Base-by-base conservation (phyloP, 2,888 invertebrate species). In the Corbicula japonica region DNA sequence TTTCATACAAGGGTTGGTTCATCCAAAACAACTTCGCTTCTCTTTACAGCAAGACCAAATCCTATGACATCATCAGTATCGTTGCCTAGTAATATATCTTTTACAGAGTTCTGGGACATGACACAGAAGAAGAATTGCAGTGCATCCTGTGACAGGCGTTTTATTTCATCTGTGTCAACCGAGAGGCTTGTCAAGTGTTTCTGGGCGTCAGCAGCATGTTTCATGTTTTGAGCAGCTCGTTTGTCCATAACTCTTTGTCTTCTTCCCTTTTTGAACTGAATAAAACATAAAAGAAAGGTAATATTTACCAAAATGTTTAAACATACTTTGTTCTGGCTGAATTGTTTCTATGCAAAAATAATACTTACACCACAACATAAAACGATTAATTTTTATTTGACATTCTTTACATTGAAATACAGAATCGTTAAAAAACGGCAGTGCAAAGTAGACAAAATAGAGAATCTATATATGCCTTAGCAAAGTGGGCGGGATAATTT, bases 11-110 rank as follows among this genome's bases (percentile, higher is more conserved):
- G 35, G 35, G 88, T 86, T 30, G 89, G 89, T 38, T 86, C 86
- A 76, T 89, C 89, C 21, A 88, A 38, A 2, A 83, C 86, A 63
- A 85, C 80, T 66, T 89, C 89, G 30, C 84, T 83, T 72, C 89
- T 72, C 41, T 84, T 77, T 18, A 89, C 87, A 23, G 88, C 88
- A 44, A 89, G 61, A 15, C 89, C 87, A 80, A 88, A 84, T 4
- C 89, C 89, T 21, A 89, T 86, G 1, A 83, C 81, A 73, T 89
- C 85, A 28, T 85, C 85, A n/a, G 65, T 71, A 48, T 87, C 87
- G 21, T 68, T 74, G 12, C 84, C 84, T 54, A 86, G 65, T 56
- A 89, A 71, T 21, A 89, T 74, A 73, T 89, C 89, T 58, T 80
- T 74, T 10, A 88, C 74, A 21, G 81, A 80, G 60, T 80, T 80